Conservation (phyloP, 1,140 invertebrate species). For the Sminthurides bifidus region DNA sequence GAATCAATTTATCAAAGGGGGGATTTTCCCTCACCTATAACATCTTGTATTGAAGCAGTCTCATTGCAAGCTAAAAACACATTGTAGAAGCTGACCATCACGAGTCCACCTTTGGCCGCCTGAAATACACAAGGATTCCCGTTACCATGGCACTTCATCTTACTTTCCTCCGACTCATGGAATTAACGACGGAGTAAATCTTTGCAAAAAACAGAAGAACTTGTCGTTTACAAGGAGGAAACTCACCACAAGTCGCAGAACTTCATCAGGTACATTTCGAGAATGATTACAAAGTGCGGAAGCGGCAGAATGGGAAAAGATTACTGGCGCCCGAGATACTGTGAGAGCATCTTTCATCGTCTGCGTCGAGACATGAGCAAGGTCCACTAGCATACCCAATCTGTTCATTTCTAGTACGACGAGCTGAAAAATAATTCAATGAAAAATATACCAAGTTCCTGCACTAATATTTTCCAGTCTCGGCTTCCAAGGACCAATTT, state of each 20-base stretch:
- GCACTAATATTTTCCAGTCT: background rate
- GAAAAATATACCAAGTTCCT: too few species aligned
- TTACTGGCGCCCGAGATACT: slow-evolving; percentile 40
- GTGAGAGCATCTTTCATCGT: slow-evolving; percentile 40
- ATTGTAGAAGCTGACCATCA: slow-evolving; percentile 34
- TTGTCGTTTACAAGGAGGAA: too few species aligned
- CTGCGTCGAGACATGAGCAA: slow-evolving; percentile 40
- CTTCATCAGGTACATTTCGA: slow-evolving; percentile 42
- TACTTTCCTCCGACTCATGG: background rate
- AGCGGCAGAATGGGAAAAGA: slow-evolving; percentile 44
- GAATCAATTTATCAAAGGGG: background rate
- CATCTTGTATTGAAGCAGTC: slow-evolving; percentile 38
- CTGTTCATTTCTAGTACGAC: slow-evolving; percentile 33
- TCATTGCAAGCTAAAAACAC: slow-evolving; percentile 32
- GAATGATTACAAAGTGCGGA: slow-evolving; percentile 40
- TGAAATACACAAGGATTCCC: slow-evolving; percentile 9
- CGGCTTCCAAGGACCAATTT: too few species aligned
- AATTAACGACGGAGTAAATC: background rate
- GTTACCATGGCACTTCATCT: background rate
- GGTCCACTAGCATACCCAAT: slow-evolving; percentile 43
- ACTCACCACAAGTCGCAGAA: slow-evolving; percentile 39
- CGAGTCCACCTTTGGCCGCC: slow-evolving; percentile 31
- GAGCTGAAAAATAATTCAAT: too few species aligned
- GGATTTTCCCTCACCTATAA: slow-evolving; percentile 40
- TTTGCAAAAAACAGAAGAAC: background rate